These are phyloP conservation scores for Diabrotica undecimpunctata DNA, from an alignment of 1,140 invertebrate genomes.

Conservation along the genomic window DNA sequence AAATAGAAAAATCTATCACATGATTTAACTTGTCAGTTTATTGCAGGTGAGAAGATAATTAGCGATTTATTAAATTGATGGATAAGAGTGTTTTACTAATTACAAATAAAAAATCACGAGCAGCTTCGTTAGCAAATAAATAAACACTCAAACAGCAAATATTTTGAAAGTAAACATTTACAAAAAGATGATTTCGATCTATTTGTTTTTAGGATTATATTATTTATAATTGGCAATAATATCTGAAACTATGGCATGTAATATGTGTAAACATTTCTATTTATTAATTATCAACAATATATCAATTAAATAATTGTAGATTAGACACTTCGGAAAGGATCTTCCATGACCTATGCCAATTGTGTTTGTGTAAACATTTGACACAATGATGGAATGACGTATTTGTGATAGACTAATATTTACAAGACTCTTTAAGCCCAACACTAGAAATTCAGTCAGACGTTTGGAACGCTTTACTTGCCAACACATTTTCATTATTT, in stretches of 20 bases:
- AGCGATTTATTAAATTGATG: no score
- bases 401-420: constrained; percentile 39
- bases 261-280: constrained; percentile 10
- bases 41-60: no score
- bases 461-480: no score
- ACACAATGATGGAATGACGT: constrained; percentile 54
- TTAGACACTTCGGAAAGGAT: constrained; percentile 21
- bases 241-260: not conserved
- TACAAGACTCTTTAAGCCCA: constrained; percentile 20
- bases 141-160: constrained; percentile 10
- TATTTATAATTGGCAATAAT: constrained; percentile 13
- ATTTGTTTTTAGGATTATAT: constrained; percentile 13
- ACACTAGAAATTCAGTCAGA: no score
- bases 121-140: constrained; percentile 1
- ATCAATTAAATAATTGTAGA: constrained; percentile 25
- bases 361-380: constrained; percentile 85
- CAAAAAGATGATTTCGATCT: constrained; percentile 12
- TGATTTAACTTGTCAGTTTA: no score
- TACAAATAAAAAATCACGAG: no score
- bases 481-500: no score
- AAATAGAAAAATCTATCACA: no score
- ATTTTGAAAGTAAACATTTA: constrained; percentile 16
- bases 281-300: constrained; percentile 19
- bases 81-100: no score
- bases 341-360: constrained; percentile 47